These are phyloP conservation scores for Drosophila arawakana DNA, from an alignment of 1,140 invertebrate species.

Conservation along the genomic window DNA sequence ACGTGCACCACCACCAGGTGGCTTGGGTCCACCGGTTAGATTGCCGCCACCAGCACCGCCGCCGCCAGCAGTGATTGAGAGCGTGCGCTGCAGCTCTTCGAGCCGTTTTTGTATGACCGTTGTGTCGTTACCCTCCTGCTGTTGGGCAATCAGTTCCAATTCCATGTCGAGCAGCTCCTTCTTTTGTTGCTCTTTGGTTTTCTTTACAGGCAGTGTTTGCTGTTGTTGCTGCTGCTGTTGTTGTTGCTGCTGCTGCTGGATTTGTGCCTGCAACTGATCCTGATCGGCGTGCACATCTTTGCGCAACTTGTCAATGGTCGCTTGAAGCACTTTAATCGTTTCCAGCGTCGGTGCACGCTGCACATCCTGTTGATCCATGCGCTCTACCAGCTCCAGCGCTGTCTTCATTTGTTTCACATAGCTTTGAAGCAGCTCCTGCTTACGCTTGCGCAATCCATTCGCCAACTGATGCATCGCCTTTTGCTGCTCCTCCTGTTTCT, in stretches of 20 bases:
- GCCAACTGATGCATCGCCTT: conserved; percentile 82
- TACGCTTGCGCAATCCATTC: conserved; percentile 79
- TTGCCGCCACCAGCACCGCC: conserved; percentile 35
- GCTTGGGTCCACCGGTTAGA: conserved; percentile 2
- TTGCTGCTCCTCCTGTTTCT: conserved; percentile 83
- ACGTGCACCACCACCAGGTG: conserved; percentile 41
- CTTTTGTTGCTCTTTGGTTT: conserved; percentile 84
- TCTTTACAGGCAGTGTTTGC: conserved; percentile 65
- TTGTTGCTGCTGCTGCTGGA: conserved; percentile 68
- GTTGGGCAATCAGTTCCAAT: conserved; percentile 81
- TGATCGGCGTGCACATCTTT: conserved; percentile 83
- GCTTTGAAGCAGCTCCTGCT: conserved; percentile 81
- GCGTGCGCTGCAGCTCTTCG: conserved; percentile 81
- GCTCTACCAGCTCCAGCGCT: conserved; percentile 75
- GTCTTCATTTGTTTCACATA: conserved; percentile 84
- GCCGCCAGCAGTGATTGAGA: conserved; percentile 50
- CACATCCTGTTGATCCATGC: conserved; percentile 74
- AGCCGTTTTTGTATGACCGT: conserved; percentile 79
- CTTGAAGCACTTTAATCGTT: conserved; percentile 81
- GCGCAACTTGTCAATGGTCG: conserved; percentile 77
- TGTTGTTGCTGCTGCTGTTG: conserved; percentile 61
- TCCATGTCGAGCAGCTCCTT: conserved; percentile 84
- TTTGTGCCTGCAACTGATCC: conserved; percentile 80
- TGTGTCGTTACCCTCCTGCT: conserved; percentile 84
- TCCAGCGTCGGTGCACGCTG: conserved; percentile 69